These are phyloP conservation scores for Bujurquina vittata DNA, from an alignment of 2,113 vertebrate species.

Conservation along the genomic window DNA sequence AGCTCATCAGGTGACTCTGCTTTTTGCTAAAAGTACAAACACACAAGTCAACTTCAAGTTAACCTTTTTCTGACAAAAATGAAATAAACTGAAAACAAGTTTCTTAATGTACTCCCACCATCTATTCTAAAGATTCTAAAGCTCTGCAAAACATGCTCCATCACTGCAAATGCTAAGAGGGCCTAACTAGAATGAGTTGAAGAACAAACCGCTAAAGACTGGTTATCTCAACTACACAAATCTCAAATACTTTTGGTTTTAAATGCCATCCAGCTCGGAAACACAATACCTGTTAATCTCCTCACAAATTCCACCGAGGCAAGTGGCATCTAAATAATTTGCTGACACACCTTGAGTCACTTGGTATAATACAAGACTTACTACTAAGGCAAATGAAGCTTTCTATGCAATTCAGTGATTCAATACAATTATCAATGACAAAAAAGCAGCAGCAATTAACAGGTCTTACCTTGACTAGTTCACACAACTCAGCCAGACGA, in stretches of 20 bases:
- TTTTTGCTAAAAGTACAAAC: conserved; percentile 81
- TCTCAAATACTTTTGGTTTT: neutral
- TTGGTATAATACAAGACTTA: neutral
- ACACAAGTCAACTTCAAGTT: conserved; percentile 28
- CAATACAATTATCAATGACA: neutral
- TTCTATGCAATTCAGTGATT: neutral
- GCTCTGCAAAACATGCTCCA: neutral
- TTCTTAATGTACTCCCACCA: neutral
- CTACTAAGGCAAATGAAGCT: neutral
- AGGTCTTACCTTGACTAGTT: conserved; percentile 91
- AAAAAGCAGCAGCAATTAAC: neutral
- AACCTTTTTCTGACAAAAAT: neutral
- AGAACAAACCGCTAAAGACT: neutral
- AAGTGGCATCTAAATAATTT: neutral
- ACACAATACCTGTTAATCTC: neutral
- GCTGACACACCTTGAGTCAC: neutral
- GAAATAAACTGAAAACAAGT: conserved; percentile 8
- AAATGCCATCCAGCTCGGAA: neutral
- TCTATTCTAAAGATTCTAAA: neutral
- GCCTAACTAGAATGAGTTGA: neutral
- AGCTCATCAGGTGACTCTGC: conserved; percentile 95
- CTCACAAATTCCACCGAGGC: neutral
- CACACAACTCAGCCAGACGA: conserved; percentile 91
- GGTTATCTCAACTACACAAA: neutral
- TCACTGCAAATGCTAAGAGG: neutral